A percentile compares a stretch with the other conserved stretches of the same genome.
Conservation (phyloP, 1,140 invertebrate genomes). For the Geopemphigus sp. region DNA sequence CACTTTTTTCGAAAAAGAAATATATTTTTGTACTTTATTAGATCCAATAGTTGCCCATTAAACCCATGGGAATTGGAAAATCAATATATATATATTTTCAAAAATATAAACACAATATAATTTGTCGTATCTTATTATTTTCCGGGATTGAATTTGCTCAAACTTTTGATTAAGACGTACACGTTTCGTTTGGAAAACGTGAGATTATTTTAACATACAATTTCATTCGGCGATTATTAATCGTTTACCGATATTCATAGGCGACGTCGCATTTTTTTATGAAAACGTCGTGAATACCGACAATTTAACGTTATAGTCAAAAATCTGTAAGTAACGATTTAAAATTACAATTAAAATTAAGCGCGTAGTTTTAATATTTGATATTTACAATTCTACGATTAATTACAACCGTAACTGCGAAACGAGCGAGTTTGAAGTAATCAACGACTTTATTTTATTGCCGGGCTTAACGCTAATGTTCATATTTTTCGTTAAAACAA, state of each 20-base stretch:
- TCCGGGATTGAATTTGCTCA: background rate
- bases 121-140: background rate
- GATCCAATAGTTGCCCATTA: background rate
- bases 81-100: conserved; percentile 1
- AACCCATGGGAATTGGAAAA: background rate
- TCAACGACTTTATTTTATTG: too few relatives aligned
- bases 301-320: too few relatives aligned
- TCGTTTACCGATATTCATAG: background rate
- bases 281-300: too few relatives aligned
- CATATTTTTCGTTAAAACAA: too few relatives aligned
- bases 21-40: background rate
- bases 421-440: too few relatives aligned
- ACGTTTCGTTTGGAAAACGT: background rate
- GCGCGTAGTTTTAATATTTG: too few relatives aligned
- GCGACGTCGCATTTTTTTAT: too few relatives aligned
- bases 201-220: background rate
- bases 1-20: background rate
- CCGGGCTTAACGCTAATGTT: too few relatives aligned
- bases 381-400: too few relatives aligned
- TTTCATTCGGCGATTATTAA: background rate
- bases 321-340: too few relatives aligned
- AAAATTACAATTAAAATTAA: too few relatives aligned
- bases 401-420: too few relatives aligned
- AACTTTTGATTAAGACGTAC: background rate
- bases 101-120: background rate